Conservation (phyloP, 2,888 invertebrate genomes). For the Ichneumoninae sp. region DNA sequence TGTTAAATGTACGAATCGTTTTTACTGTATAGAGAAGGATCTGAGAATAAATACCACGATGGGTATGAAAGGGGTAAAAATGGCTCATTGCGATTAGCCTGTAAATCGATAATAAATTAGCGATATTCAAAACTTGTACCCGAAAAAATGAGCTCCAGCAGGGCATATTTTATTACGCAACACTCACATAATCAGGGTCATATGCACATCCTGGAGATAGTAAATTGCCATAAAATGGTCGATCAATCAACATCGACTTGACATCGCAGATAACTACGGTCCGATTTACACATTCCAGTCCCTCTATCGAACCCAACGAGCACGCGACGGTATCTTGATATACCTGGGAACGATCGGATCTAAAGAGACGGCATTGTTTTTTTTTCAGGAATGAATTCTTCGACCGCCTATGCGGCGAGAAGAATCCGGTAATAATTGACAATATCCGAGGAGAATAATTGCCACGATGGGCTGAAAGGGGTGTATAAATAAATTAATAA, state of each 20-base stretch:
- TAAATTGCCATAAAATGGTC: too few species aligned
- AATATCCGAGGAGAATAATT: too few species aligned
- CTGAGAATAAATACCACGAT: too few species aligned
- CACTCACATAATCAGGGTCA: background rate
- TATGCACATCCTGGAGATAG: too few species aligned
- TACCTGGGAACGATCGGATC: background rate
- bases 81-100: too few species aligned
- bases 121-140: too few species aligned
- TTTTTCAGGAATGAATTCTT: background rate
- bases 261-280: background rate
- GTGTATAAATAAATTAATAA: background rate
- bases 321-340: conserved; percentile 1
- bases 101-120: too few species aligned
- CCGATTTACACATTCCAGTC: background rate
- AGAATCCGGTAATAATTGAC: background rate
- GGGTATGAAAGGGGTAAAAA: too few species aligned
- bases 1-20: too few species aligned
- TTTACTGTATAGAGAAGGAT: background rate
- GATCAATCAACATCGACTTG: background rate
- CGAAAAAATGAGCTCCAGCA: too few species aligned
- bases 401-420: background rate
- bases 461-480: too few species aligned
- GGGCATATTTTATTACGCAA: background rate
- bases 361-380: background rate
- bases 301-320: conserved; percentile 7